Conservation (phyloP, 2,797 vertebrate species). For the Dendrocincla fuliginosa region DNA sequence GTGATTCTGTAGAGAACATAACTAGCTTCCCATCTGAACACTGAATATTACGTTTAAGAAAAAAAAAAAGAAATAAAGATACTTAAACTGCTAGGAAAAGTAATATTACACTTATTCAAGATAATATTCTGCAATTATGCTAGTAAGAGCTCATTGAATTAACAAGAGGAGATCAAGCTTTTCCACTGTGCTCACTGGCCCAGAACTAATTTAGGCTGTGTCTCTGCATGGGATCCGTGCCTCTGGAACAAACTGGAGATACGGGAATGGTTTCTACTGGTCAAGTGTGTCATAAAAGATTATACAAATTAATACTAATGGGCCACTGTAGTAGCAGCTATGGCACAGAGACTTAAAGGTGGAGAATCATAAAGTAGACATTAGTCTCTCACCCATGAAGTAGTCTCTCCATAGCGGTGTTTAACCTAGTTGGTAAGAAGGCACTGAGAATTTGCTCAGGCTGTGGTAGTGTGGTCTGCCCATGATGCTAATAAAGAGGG, state of each 20-base stretch:
- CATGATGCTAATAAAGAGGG: background rate
- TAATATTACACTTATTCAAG: background rate
- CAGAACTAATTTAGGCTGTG: background rate
- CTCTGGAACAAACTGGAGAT: background rate
- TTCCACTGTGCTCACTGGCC: background rate
- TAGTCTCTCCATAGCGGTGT: background rate
- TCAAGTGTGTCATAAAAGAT: background rate
- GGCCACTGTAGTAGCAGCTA: background rate
- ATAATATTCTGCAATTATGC: background rate
- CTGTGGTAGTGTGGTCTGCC: background rate
- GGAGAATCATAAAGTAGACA: background rate
- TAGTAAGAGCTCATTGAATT: background rate
- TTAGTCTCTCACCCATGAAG: background rate
- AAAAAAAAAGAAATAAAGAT: background rate
- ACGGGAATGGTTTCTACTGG: background rate
- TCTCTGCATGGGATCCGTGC: background rate
- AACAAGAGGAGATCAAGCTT: background rate
- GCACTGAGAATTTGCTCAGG: background rate
- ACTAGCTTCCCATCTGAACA: background rate
- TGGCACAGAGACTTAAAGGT: background rate
- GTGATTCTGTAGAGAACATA: background rate
- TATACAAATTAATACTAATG: background rate
- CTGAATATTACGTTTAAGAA: background rate
- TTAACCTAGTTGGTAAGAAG: background rate
- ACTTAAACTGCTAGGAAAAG: background rate